A percentile compares a stretch with the other conserved stretches of the same genome.
These are phyloP conservation scores for Girardinichthys multiradiatus DNA, from an alignment of 2,113 vertebrate species.

Conservation along the genomic window DNA sequence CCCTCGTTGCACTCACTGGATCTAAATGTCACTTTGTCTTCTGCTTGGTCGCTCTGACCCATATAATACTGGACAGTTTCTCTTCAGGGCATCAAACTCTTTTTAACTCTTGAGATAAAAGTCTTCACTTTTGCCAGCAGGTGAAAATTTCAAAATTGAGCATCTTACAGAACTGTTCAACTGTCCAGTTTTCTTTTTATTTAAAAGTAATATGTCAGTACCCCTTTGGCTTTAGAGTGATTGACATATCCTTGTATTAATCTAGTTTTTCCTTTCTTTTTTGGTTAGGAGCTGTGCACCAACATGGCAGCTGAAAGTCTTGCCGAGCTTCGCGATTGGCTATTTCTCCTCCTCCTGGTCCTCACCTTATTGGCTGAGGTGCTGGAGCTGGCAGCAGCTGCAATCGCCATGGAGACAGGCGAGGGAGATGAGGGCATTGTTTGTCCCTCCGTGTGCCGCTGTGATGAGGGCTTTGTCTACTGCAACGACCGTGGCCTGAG, in stretches of 20 bases:
- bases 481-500: slow-evolving; percentile 94
- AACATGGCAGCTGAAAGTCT: slow-evolving; percentile 85
- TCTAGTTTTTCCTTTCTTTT: slow-evolving; percentile 38
- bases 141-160: slow-evolving; percentile 5
- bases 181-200: neutral
- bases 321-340: slow-evolving; percentile 90
- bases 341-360: slow-evolving; percentile 89
- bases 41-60: slow-evolving; percentile 70
- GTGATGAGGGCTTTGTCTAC: slow-evolving; percentile 91
- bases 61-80: slow-evolving; percentile 57
- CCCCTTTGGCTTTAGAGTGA: slow-evolving; percentile 2
- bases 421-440: slow-evolving; percentile 80
- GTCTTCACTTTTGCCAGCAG: slow-evolving; percentile 16
- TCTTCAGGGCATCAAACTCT: slow-evolving; percentile 40
- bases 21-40: slow-evolving; percentile 68
- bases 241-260: slow-evolving; percentile 38
- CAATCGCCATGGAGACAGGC: slow-evolving; percentile 80
- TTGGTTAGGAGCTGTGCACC: slow-evolving; percentile 53
- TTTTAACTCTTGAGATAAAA: slow-evolving; percentile 26
- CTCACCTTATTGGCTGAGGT: slow-evolving; percentile 90
- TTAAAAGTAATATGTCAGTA: slow-evolving; percentile 11
- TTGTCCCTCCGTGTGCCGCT: slow-evolving; percentile 91
- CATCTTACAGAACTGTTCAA: slow-evolving; percentile 3
- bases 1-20: slow-evolving; percentile 46
- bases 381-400: slow-evolving; percentile 84